Evolutionary conservation across 2,888 invertebrate species (phyloP), one percentile per base, ranked within the genome.

Genomic region (Bedellia somnulentella): DNA sequence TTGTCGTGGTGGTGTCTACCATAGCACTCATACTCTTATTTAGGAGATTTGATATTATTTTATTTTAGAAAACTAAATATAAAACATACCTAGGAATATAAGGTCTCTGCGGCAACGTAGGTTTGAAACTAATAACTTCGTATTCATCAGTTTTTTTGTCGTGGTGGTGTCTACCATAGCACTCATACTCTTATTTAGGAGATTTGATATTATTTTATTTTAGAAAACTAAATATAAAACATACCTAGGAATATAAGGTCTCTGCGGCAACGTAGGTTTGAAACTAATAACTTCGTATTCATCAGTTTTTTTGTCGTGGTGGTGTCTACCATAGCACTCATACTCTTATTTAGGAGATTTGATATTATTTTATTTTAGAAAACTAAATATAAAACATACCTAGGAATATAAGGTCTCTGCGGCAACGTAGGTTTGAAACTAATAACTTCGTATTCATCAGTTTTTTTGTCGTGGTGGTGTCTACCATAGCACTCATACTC

Each of bases 221-320:
- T n/a, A n/a, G n/a, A n/a, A n/a, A n/a, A n/a, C n/a, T n/a, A n/a
- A n/a, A n/a, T n/a, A n/a, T n/a, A n/a, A n/a, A n/a, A n/a, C n/a
- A n/a, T n/a, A n/a, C n/a, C n/a, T n/a, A n/a, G n/a, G n/a, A n/a
- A n/a, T n/a, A n/a, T n/a, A n/a, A 12, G 86, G 86, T 26, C 89
- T 57, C 0, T 82, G 81, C 2, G 89, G 87, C 27, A 91, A 60
- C n/a, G 82, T 80, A 1, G 82, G 77, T 32, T 80, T 75, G 34
- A 80, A 81, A 31, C 78, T 82, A 40, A 87, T 80, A 5, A 87
- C 81, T 54, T 87, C 86, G 43, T 89, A 90, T 36, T 86, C 87
- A 9, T 84, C 86, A 4, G 80, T 82, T 33, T 45, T 66, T 1
- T 70, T 62, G 13, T 68, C 62, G 70, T 60, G 2, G 77, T 71